Evolutionary conservation across 2,797 vertebrate species (phyloP).

Genomic region (Streptopelia turtur): DNA sequence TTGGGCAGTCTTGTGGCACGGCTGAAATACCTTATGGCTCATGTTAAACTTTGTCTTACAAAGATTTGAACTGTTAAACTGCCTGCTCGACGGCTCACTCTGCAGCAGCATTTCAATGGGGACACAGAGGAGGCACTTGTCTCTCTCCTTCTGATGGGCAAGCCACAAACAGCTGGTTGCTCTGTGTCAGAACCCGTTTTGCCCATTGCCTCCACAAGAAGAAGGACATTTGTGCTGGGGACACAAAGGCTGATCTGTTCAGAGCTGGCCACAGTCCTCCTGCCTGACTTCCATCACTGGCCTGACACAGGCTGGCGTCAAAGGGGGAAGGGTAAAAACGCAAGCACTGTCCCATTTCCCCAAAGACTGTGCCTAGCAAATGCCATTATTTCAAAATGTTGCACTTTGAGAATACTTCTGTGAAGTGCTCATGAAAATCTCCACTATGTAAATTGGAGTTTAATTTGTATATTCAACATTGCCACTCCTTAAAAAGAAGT

Average conservation of each 20-base stretch:
- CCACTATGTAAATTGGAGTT: background rate
- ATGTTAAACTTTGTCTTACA: background rate
- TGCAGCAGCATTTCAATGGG: background rate
- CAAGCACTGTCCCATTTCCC: background rate
- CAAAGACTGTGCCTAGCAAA: background rate
- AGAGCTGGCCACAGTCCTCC: background rate
- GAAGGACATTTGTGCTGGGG: slow-evolving; percentile 34
- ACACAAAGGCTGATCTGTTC: slow-evolving; percentile 54
- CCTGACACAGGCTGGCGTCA: background rate
- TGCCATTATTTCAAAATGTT: background rate
- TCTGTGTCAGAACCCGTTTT: slow-evolving; percentile 22
- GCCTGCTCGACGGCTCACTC: background rate
- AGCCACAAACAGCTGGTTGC: background rate
- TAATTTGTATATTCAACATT: background rate
- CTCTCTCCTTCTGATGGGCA: background rate
- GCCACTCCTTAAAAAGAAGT: background rate
- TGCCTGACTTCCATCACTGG: background rate
- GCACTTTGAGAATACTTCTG: background rate
- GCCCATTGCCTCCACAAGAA: background rate
- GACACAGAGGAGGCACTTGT: slow-evolving; percentile 39
- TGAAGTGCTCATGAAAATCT: background rate
- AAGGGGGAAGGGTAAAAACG: background rate
- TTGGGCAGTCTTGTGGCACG: slow-evolving; percentile 25
- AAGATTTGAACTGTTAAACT: background rate
- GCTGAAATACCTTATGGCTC: background rate